Conservation (phyloP, 2,113 vertebrate species). For the Sturnus vulgaris region DNA sequence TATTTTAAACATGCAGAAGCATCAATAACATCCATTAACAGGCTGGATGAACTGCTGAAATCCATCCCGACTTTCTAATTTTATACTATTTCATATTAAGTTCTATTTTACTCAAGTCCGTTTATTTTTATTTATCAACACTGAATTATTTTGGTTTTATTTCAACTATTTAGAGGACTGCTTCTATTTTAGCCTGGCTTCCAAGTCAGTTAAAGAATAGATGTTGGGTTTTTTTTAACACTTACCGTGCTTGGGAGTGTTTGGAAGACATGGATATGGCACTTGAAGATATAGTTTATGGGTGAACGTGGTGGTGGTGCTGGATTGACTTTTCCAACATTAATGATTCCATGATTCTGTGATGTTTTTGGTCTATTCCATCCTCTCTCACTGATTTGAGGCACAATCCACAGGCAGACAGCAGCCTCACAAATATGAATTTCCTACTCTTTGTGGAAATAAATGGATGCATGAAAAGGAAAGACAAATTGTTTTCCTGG, state of each 20-base stretch:
- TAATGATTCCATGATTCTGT: not conserved
- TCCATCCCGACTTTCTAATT: not conserved
- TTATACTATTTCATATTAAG: not conserved
- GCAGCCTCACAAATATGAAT: not conserved
- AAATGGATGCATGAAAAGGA: not conserved
- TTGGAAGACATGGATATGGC: not conserved
- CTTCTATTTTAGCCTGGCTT: not conserved
- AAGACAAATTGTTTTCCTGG: not conserved
- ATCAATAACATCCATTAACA: not conserved
- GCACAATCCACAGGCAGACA: not conserved
- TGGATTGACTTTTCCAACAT: not conserved
- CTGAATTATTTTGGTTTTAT: not conserved
- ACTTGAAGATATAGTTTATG: not conserved
- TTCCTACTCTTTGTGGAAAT: not conserved
- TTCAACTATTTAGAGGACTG: not conserved
- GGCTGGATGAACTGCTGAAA: not conserved
- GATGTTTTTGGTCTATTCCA: not conserved
- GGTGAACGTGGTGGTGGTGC: not conserved
- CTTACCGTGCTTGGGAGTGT: not conserved
- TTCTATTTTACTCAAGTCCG: not conserved
- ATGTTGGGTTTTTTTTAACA: not conserved
- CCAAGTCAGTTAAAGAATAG: not conserved
- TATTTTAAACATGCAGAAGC: not conserved
- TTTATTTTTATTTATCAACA: not conserved
- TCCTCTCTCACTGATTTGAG: not conserved